A percentile compares a stretch with the other conserved stretches of the same genome.
phyloP scores from a whole-genome alignment of 2,888 invertebrate genomes.

The Orthonevra nobilis region DNA sequence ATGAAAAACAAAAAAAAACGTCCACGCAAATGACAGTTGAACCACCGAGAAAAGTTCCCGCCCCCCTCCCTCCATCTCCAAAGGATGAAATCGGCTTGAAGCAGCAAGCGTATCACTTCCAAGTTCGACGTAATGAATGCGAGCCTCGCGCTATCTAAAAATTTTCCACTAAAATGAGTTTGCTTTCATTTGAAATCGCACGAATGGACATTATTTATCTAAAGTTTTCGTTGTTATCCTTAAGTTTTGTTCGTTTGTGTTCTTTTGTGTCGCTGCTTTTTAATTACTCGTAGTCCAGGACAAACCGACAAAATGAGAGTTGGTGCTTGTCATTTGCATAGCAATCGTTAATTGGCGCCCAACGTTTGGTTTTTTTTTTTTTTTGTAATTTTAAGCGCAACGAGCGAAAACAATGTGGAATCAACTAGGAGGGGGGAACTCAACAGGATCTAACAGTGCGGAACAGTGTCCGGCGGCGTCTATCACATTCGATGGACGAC shows the following conservation, averaged over 20 bases:
- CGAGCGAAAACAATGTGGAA: slow-evolving; percentile 23
- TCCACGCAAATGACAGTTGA: slow-evolving; percentile 53
- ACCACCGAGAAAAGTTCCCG: slow-evolving; percentile 35
- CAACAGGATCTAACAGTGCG: slow-evolving; percentile 60
- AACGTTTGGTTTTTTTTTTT: slow-evolving; percentile 20
- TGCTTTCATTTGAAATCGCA: slow-evolving; percentile 69
- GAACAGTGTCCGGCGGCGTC: slow-evolving; percentile 45
- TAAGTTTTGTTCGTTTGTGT: slow-evolving; percentile 56
- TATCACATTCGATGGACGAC: slow-evolving; percentile 43
- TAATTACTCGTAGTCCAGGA: slow-evolving; percentile 76
- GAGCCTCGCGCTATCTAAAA: slow-evolving; percentile 62
- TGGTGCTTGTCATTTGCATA: slow-evolving; percentile 79
- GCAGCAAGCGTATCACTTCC: slow-evolving; percentile 21
- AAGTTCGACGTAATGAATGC: slow-evolving; percentile 45
- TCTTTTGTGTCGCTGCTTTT: slow-evolving; percentile 69
- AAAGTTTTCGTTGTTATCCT: slow-evolving; percentile 65
- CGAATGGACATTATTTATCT: slow-evolving; percentile 67
- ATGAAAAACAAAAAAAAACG: background rate
- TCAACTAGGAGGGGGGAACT: background rate
- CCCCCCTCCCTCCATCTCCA: slow-evolving; percentile 21
- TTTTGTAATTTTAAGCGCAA: slow-evolving; percentile 20
- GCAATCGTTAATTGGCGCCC: slow-evolving; percentile 73
- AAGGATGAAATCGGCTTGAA: background rate
- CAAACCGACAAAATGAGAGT: slow-evolving; percentile 45
- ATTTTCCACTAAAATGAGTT: slow-evolving; percentile 71